Conservation (phyloP, 2,888 invertebrate genomes). For the Philaethria dido region DNA sequence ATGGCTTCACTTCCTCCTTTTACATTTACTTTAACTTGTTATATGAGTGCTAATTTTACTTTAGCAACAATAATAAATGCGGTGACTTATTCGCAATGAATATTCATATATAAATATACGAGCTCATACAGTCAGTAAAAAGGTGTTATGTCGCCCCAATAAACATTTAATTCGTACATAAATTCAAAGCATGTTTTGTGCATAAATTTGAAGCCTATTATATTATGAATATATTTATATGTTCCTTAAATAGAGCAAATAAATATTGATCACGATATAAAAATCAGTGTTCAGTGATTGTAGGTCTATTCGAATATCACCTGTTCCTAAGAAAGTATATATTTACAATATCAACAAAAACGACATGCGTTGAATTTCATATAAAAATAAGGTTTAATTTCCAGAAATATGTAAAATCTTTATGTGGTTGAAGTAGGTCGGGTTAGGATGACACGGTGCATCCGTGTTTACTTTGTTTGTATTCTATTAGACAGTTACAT, state of each 20-base stretch:
- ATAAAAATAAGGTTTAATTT: too few species aligned
- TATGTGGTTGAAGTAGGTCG: neutral
- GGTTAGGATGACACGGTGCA: neutral
- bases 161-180: constrained; percentile 9
- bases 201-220: too few species aligned
- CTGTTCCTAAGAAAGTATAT: too few species aligned
- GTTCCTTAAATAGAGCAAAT: neutral
- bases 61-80: neutral
- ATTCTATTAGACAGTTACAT: constrained; percentile 8
- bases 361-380: too few species aligned
- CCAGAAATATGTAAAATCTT: neutral
- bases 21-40: neutral
- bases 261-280: neutral
- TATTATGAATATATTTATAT: neutral
- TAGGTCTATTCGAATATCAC: too few species aligned
- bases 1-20: neutral
- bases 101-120: neutral
- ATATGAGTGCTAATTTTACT: neutral
- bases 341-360: too few species aligned
- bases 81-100: neutral
- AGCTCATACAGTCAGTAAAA: neutral
- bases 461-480: neutral
- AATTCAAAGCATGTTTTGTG: neutral
- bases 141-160: constrained; percentile 10
- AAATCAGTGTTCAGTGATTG: neutral